phyloP scores from a whole-genome alignment of 2,113 vertebrate species.

The Phasianus colchicus region DNA sequence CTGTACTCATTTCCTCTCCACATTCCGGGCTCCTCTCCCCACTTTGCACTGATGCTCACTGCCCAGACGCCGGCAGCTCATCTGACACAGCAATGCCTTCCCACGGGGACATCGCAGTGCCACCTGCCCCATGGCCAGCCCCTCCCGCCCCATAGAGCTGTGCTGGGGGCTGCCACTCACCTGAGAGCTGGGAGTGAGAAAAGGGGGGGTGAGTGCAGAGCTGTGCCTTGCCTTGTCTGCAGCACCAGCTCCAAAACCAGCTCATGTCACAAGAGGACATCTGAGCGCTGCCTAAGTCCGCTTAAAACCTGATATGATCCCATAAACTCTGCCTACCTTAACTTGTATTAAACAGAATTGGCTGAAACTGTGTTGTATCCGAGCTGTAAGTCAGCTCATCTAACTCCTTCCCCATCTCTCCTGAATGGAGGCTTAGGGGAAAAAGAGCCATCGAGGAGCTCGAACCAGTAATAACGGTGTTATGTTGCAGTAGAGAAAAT shows the following conservation, averaged over 20 bases:
- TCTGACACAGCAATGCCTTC: neutral
- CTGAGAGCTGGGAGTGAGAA: neutral
- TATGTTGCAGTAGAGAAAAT: constrained; percentile 58
- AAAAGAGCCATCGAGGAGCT: constrained; percentile 43
- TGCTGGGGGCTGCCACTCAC: neutral
- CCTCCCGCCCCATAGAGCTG: neutral
- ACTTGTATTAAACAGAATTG: neutral
- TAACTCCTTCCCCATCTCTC: neutral
- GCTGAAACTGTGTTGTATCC: neutral
- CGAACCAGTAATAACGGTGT: constrained; percentile 19
- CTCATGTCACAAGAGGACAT: neutral
- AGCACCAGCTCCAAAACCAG: neutral
- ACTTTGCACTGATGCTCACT: neutral
- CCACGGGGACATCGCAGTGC: neutral
- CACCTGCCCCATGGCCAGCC: neutral
- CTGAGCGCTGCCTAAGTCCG: accelerated
- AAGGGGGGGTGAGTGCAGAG: neutral
- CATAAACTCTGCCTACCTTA: constrained; percentile 56
- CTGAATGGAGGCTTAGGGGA: constrained; percentile 21
- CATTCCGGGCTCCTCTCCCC: neutral
- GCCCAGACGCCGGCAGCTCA: neutral
- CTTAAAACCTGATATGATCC: constrained; percentile 35
- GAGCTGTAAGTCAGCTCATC: neutral
- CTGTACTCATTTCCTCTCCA: neutral
- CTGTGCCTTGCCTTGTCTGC: neutral